Base-by-base conservation (phyloP, 2,113 vertebrate species). In the Chionodraco myersi region DNA sequence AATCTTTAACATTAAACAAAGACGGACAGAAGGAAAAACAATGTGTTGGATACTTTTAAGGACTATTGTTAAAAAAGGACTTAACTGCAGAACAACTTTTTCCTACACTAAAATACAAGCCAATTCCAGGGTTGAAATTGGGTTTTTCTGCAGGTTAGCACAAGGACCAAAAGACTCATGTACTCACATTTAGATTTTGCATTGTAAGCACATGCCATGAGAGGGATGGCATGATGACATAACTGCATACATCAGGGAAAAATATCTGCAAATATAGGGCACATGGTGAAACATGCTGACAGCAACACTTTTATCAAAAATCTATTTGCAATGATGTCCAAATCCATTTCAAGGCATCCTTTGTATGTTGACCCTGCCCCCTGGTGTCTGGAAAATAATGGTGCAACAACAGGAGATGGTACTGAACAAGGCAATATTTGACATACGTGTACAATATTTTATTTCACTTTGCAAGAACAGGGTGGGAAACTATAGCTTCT, bases 381-480 rank as follows among this genome's bases (percentile, higher is more conserved):
- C 92, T 84, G 3, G 76, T 84, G 91, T 75, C 71, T 16, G 5
- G 0, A 1, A 65, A 41, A 44, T 30, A 68, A 2, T 8, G 21
- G n/a, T 86, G 45, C 83, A 88, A 60, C 5, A 3, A 14, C 9
- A 18, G 26, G 4, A 41, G 7, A 6, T 2, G 1, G 4, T 2
- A 11, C 4, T 30, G 26, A 8, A 45, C 21, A 57, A 47, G 9
- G 10, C 11, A 57, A 18, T 0, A 0, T 57, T 7, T 3, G 36
- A 51, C 18, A 15, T 6, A 3, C 47, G 45, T 64, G 45, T 64
- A 44, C 45, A 49, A 9, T 36, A 52, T 88, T 89, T 85, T 72
- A 83, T 88, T 81, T 81, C 53, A 74, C 53, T 87, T 84, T 63
- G 30, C 30, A 30, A 63, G 77, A 75, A 85, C 74, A 79, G 9